Evolutionary conservation across 2,113 vertebrate species (phyloP), one percentile per base, ranked within the genome.

Genomic region (Semnornis frantzii): DNA sequence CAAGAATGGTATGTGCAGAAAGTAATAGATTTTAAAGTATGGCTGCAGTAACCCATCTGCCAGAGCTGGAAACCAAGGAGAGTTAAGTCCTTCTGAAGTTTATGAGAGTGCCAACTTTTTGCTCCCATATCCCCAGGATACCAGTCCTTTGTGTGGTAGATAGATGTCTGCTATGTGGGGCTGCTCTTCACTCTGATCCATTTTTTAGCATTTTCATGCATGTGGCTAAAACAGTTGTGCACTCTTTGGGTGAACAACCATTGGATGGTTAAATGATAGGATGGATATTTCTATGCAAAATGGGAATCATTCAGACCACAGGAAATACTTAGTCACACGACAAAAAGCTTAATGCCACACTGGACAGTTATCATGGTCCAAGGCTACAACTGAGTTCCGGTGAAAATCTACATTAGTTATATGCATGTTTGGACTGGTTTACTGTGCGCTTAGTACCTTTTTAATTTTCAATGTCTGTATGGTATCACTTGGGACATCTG

Each of bases 181-280:
- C 7, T 44, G 34, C 42, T 89, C 60, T 71, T 21, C 6, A 4
- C 0, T 1, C 34, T 60, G 21, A 0, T 2, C 8, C 1, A 9
- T 81, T 85, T 66, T 42, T 23, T 16, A 37, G 12, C 19, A 16
- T 31, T 16, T 20, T 81, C 63, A 68, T 39, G 20, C 8, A 20
- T 39, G n/a, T 9, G 7, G 9, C 23, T 24, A 46, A 71, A 91
- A 50, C 0, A 12, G 8, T 21, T 90, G 76, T 81, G 30, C 9
- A 10, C 70, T 91, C 65, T 63, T 24, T 63, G 12, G n/a, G 44
- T 60, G 34, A 83, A 55, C 9, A 63, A 17, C 6, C 31, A 44
- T 57, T 87, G 19, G 6, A 31, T 66, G 21, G 28, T 9, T 59
- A 63, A 48, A 68, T 62, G 15, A 39, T 60, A 48, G 48, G 15